Base-by-base conservation (phyloP, 2,888 invertebrate species). In the Mimas tiliae region DNA sequence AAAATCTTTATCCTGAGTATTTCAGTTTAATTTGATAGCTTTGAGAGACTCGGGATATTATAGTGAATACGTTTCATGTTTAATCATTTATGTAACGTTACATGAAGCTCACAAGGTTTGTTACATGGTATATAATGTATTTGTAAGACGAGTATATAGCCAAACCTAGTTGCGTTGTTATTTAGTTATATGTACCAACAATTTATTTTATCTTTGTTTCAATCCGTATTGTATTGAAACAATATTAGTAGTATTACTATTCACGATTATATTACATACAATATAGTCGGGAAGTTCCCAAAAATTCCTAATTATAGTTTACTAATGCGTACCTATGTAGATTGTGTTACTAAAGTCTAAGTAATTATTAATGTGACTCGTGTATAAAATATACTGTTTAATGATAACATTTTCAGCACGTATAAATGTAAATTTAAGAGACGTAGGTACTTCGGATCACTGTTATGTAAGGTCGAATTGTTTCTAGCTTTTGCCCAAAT, bases 401-500 rank as follows among this genome's bases (percentile, higher is more conserved):
- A 38, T 38, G 38, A 9, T 38, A 38, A 7, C 38, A 7, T 38
- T 38, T 38, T 38, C 2, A 1, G 38, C 8, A 38, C 38, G 38
- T 42, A 19, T 38, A 38, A 34, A 19, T 19, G 42, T 19, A 7
- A 19, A 19, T 42, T 27, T 12, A 19, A 42, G 19, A 69, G 70
- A 71, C 70, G 47, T n/a, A n/a, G n/a, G n/a, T 47, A 63, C 16
- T 48, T 48, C 48, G 14, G 33, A 48, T 65, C 62, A 51, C 52
- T 65, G 42, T 65, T 45, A 65, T 65, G 63, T 64, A 68, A 64
- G 67, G 68, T 58, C 68, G 51, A 75, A 75, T 75, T 78, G 78
- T 82, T 85, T 81, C 81, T 81, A 85, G 82, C 81, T 81, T 87
- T 85, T 84, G 84, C 82, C 84, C 84, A 81, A 87, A 87, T 86